These are phyloP conservation scores for Pagrus major DNA, from an alignment of 2,113 vertebrate genomes.

Conservation along the genomic window DNA sequence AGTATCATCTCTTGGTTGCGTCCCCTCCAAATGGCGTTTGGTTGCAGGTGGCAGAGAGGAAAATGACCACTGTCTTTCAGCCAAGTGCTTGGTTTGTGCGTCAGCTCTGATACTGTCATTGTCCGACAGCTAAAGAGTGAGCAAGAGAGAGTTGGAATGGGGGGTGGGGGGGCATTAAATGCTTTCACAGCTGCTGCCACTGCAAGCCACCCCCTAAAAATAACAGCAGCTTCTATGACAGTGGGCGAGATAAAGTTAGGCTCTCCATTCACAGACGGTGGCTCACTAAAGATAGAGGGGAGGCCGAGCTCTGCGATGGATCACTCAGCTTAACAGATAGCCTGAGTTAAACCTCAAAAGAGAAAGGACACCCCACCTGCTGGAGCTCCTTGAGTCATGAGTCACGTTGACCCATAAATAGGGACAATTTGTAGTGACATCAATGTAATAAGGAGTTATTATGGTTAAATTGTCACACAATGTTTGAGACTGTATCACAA, in stretches of 20 bases:
- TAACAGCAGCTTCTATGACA: constrained; percentile 78
- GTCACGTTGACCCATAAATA: constrained; percentile 36
- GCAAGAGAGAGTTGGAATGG: constrained; percentile 33
- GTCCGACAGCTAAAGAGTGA: constrained; percentile 58
- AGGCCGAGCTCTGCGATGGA: constrained; percentile 53
- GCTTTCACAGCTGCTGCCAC: constrained; percentile 80
- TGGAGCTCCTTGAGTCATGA: constrained; percentile 42
- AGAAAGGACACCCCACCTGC: constrained; percentile 58
- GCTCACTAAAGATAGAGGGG: constrained; percentile 76
- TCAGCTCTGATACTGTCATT: constrained; percentile 67
- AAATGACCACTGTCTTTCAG: constrained; percentile 36
- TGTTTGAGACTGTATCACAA: background rate
- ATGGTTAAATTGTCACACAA: background rate
- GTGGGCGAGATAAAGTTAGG: constrained; percentile 78
- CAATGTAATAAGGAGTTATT: constrained; percentile 7
- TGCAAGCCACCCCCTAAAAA: constrained; percentile 77
- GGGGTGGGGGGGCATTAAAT: constrained; percentile 53
- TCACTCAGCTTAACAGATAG: constrained; percentile 67
- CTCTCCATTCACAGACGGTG: constrained; percentile 68
- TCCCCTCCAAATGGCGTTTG: background rate
- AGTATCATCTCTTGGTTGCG: constrained; percentile 2
- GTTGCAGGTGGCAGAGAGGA: constrained; percentile 45
- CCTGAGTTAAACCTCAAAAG: constrained; percentile 45
- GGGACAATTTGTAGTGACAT: constrained; percentile 19
- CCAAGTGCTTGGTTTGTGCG: constrained; percentile 16